Percentiles rank a stretch among this genome's conserved stretches.
Conservation (phyloP, 2,888 invertebrate species). For the Coelopa pilipes region DNA sequence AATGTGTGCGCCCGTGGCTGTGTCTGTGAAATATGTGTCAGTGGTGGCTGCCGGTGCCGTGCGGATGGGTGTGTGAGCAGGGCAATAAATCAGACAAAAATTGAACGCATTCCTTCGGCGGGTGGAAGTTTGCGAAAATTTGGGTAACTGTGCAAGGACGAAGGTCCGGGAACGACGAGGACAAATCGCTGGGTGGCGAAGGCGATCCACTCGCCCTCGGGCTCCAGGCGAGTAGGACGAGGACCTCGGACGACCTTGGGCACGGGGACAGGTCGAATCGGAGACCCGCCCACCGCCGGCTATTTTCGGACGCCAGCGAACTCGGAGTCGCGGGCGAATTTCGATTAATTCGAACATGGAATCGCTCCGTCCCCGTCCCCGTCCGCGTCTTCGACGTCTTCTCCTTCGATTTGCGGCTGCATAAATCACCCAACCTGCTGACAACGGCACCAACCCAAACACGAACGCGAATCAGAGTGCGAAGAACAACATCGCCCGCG, state of each 20-base stretch:
- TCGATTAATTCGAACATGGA: too few species aligned
- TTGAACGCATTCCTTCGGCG: slow-evolving; percentile 62
- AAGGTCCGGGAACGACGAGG: slow-evolving; percentile 27
- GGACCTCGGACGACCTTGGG: too few species aligned
- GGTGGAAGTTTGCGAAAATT: slow-evolving; percentile 47
- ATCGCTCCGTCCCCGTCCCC: too few species aligned
- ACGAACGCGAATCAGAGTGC: too few species aligned
- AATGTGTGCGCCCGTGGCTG: background rate
- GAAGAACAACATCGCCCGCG: too few species aligned
- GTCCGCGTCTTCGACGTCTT: too few species aligned
- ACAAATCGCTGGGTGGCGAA: too few species aligned
- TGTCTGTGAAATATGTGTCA: slow-evolving; percentile 18
- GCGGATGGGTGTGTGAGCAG: slow-evolving; percentile 32
- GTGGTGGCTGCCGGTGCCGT: slow-evolving; percentile 9
- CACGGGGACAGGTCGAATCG: background rate
- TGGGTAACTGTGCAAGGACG: slow-evolving; percentile 61
- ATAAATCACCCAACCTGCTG: too few species aligned
- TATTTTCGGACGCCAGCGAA: background rate
- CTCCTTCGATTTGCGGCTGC: too few species aligned
- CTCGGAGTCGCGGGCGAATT: background rate
- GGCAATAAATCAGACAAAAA: slow-evolving; percentile 61
- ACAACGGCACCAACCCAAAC: too few species aligned
- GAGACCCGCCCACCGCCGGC: background rate
- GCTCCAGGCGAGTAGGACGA: too few species aligned
- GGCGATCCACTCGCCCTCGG: too few species aligned